phyloP scores from a whole-genome alignment of 23 tunicate species.

The Styela clava region DNA sequence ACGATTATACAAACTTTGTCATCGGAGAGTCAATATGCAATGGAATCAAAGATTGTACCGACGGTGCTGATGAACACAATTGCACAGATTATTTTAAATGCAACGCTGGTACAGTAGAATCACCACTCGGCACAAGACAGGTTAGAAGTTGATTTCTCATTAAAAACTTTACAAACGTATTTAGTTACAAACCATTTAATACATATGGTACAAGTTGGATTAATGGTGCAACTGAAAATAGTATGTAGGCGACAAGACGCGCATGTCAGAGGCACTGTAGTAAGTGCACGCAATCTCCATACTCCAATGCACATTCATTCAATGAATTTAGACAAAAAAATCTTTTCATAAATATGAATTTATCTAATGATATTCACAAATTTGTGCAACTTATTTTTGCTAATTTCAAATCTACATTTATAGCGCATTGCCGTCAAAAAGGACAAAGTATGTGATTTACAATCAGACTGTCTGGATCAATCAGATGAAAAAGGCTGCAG shows the following conservation, averaged over 20 bases:
- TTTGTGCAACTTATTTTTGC: too few relatives aligned
- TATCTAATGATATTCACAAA: too few relatives aligned
- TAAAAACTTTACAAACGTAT: too few relatives aligned
- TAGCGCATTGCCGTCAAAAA: too few relatives aligned
- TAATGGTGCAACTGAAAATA: too few relatives aligned
- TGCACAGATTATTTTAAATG: slow-evolving; percentile 21
- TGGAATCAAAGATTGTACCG: slow-evolving; percentile 31
- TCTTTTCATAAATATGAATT: slow-evolving; percentile 10
- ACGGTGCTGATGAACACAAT: slow-evolving; percentile 28
- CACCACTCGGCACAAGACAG: slow-evolving; percentile 15
- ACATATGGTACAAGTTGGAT: too few relatives aligned
- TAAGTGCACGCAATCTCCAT: neutral
- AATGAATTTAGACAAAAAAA: slow-evolving; percentile 40
- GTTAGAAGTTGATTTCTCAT: too few relatives aligned
- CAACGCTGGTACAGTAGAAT: slow-evolving; percentile 29
- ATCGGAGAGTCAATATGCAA: slow-evolving; percentile 32
- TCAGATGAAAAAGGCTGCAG: slow-evolving; percentile 42
- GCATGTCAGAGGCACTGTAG: too few relatives aligned
- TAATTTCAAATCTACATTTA: too few relatives aligned
- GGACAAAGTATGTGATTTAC: slow-evolving; percentile 23
- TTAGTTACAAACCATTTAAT: too few relatives aligned
- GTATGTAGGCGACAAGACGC: too few relatives aligned
- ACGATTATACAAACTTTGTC: neutral
- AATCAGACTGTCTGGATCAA: slow-evolving; percentile 30
- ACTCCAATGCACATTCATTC: slow-evolving; percentile 7